Base-by-base conservation (phyloP, 2,113 vertebrate species). In the Galbula dea region DNA sequence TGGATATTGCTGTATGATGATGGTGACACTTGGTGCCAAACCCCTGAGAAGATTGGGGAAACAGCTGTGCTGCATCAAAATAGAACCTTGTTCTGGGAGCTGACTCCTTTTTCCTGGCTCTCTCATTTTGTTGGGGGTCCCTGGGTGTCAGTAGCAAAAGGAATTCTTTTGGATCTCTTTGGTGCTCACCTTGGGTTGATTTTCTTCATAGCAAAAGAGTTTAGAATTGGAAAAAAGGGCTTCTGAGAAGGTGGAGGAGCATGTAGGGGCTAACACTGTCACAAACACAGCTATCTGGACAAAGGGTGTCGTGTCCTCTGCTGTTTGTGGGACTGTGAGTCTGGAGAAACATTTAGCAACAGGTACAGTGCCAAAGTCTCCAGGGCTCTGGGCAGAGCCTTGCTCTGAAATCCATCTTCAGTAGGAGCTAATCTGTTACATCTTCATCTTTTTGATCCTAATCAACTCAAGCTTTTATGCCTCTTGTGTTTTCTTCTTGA, bases 131-230 rank as follows among this genome's bases (percentile, higher is more conserved):
- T 16, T 62, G 24, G 18, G 6, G 4, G 10, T 55, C 52, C 52
- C 26, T 57, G 43, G 15, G 12, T 74, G 77, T 55, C 68, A 27
- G 1, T 0, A 34, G 26, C 0, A 1, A 9, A n/a, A 30, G 51
- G 15, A 19, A 19, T 83, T 26, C 24, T 76, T 65, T 36, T 22
- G 62, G n/a, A 34, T 79, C 34, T 43, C 0, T 49, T 58, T 1
- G 3, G 22, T 29, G 10, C 13, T 86, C 16, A 2, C 55, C 30
- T 88, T 54, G 8, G 30, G 21, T 80, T 81, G 48, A 15, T 49
- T 39, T 65, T 69, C 22, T 76, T 45, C 29, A 6, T 5, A 21
- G 43, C 32, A 58, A 20, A 57, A 54, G 7, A 41, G 54, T 62
- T 45, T 6, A 66, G 37, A 74, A 30, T 62, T 80, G 72, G 11